Percentiles rank a stretch among this genome's conserved stretches.
Evolutionary conservation across 1,140 invertebrate species (phyloP).

Genomic region (Caenorhabditis remanei): DNA sequence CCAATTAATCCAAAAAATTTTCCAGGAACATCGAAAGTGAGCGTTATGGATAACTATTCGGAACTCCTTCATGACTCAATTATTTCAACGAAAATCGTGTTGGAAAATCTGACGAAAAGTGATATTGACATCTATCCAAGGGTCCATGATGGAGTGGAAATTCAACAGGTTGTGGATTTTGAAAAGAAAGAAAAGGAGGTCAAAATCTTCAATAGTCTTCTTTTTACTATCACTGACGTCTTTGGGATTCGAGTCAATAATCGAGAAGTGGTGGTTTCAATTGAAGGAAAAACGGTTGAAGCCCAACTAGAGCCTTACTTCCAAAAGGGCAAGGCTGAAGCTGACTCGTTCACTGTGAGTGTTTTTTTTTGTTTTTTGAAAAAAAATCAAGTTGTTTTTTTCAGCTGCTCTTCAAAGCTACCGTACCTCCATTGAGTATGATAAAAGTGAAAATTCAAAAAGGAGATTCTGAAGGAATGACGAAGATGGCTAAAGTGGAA

Average conservation of each 20-base stretch:
- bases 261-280: neutral
- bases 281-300: conserved; percentile 49
- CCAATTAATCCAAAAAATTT: neutral
- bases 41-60: conserved; percentile 67
- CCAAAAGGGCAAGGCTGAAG: conserved; percentile 14
- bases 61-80: conserved; percentile 60
- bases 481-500: conserved; percentile 6
- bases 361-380: neutral
- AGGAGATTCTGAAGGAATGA: conserved; percentile 30
- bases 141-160: conserved; percentile 27
- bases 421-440: conserved; percentile 28
- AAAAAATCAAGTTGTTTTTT: neutral
- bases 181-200: neutral
- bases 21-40: conserved; percentile 67
- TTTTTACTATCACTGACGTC: conserved; percentile 29
- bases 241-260: conserved; percentile 12
- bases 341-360: conserved; percentile 42
- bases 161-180: conserved; percentile 12
- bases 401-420: conserved; percentile 55
- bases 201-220: conserved; percentile 18
- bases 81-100: conserved; percentile 34
- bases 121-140: neutral
- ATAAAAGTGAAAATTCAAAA: conserved; percentile 26
- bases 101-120: conserved; percentile 59
- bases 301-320: conserved; percentile 61